Base-by-base conservation (phyloP, 1,140 invertebrate genomes). In the Macrosteles quadrilineatus region DNA sequence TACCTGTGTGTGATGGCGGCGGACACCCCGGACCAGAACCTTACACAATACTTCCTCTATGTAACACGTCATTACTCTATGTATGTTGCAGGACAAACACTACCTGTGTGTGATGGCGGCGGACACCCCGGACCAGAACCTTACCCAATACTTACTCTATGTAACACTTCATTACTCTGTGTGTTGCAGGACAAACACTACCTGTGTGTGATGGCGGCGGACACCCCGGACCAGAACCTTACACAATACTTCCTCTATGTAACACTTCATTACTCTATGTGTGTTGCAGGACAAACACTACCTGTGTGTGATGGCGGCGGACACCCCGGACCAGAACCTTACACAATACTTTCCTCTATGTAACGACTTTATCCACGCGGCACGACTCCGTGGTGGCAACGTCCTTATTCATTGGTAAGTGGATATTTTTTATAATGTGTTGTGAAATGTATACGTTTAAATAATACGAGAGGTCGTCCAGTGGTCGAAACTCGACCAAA, bases 11-110 rank as follows among this genome's bases (percentile, higher is more conserved):
- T 98, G 63, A 87, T 93, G 84, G 96, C 95, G 11, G 92, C 94
- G 12, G 96, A 98, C 80, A 92, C 90, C 14, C 93, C 95, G 0
- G 90, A 94, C 77, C 95, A 98, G 81, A 96, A 98, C 82, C 83
- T 98, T 11, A 89, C 89, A 14, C 95, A 96, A 81, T 97, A 93
- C 82, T 98, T 98, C 87, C 91, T n/a, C 81, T 94, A 50, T 97
- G 94, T 82, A 98, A 97, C 82, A 95, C n/a, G n/a, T n/a, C n/a
- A n/a, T n/a, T n/a, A 98, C 78, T 98, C 98, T 77, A 98, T 98
- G 76, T 75, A 69, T 78, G 69, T 83, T 86, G 74, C 84, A 97
- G 95, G 93, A 97, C 81, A 96, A 96, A 78, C 91, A 97, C 80
- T 98, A 98, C 81, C 83, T 98, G 21, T 98, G 95, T 80, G 94